These are phyloP conservation scores for Lemur catta DNA, from an alignment of 2,797 vertebrate genomes.

Conservation along the genomic window DNA sequence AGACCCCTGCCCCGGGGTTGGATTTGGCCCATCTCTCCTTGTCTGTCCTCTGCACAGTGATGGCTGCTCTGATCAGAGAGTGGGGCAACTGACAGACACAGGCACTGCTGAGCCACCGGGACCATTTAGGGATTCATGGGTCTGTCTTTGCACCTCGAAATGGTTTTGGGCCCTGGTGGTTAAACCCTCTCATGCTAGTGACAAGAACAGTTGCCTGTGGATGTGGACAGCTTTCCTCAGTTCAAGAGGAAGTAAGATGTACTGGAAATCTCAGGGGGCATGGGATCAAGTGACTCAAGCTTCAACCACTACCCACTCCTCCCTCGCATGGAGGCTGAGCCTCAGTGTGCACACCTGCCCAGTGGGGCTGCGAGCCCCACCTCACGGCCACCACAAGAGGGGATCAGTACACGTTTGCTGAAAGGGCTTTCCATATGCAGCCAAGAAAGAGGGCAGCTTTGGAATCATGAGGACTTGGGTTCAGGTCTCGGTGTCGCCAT, in stretches of 20 bases:
- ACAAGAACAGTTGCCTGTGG: accelerated
- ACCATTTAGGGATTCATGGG: not conserved
- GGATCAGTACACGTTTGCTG: accelerated
- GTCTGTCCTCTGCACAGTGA: slow-evolving; percentile 60
- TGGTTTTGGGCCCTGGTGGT: not conserved
- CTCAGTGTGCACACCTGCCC: not conserved
- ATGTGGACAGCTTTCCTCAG: too few species aligned
- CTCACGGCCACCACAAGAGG: accelerated
- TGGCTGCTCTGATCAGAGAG: slow-evolving; percentile 61
- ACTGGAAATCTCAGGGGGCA: not conserved
- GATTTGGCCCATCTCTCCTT: slow-evolving; percentile 53
- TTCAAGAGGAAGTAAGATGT: not conserved
- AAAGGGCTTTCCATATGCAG: accelerated
- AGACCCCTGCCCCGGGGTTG: not conserved
- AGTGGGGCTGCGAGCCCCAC: not conserved
- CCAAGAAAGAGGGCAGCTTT: accelerated
- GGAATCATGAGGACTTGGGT: accelerated
- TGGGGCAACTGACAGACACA: not conserved
- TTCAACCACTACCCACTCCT: not conserved
- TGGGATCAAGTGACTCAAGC: not conserved
- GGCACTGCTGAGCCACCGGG: not conserved
- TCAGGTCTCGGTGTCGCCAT: accelerated
- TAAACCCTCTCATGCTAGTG: not conserved
- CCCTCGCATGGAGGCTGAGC: accelerated
- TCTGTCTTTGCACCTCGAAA: not conserved